A percentile compares a stretch with the other conserved stretches of the same genome.
phyloP scores from a whole-genome alignment of 2,113 vertebrate species.

The Pelodiscus sinensis region DNA sequence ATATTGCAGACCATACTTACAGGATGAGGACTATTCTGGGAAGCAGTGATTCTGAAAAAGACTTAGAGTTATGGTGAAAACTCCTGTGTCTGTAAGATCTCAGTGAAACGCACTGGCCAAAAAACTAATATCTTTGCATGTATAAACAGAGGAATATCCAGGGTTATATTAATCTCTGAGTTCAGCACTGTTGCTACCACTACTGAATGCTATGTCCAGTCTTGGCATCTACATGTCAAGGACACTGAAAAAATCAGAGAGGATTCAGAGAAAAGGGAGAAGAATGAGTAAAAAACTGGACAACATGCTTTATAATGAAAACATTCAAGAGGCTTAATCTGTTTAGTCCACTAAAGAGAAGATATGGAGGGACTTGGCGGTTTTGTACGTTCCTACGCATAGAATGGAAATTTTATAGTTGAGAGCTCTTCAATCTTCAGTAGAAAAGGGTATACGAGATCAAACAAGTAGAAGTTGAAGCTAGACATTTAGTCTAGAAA shows the following conservation, averaged over 20 bases:
- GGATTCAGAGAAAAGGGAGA: not conserved
- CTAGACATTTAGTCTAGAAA: not conserved
- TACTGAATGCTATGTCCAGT: not conserved
- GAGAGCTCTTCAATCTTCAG: not conserved
- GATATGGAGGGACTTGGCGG: not conserved
- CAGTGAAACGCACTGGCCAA: not conserved
- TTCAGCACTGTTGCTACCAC: not conserved
- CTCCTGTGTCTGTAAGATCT: not conserved
- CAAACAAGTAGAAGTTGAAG: rapidly evolving
- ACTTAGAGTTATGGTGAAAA: not conserved
- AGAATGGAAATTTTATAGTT: not conserved
- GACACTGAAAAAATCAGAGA: not conserved
- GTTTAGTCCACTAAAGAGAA: not conserved
- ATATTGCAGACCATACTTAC: not conserved
- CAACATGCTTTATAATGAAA: not conserved
- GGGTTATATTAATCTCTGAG: not conserved
- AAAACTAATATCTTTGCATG: not conserved
- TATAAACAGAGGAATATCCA: not conserved
- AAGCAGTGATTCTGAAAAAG: not conserved
- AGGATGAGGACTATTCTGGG: not conserved
- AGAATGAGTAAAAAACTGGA: not conserved
- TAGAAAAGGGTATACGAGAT: not conserved
- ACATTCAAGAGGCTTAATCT: not conserved
- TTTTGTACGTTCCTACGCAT: not conserved
- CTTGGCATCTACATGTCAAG: not conserved